Percentiles rank a stretch among this genome's conserved stretches.
Evolutionary conservation across 1,140 invertebrate species (phyloP).

Genomic region (Orussus abietinus): DNA sequence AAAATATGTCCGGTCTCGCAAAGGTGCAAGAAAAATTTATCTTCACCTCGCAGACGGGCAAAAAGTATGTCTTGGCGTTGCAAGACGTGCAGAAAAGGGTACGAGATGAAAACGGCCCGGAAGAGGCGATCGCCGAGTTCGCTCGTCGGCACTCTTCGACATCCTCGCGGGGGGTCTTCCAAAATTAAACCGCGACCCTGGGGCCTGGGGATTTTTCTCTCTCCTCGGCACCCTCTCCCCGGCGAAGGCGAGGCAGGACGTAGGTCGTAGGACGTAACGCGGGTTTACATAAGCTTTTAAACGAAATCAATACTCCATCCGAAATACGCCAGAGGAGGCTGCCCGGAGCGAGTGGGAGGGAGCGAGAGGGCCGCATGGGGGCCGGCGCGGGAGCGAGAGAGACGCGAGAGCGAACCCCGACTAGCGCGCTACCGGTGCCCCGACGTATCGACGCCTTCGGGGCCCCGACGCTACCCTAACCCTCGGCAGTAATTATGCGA

Average conservation of each 20-base stretch:
- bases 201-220: too few species aligned
- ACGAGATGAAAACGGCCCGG: too few species aligned
- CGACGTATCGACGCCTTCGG: neutral
- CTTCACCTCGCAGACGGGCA: too few species aligned
- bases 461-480: constrained; percentile 5
- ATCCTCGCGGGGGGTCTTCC: too few species aligned
- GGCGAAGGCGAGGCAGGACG: too few species aligned
- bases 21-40: too few species aligned
- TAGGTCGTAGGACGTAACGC: constrained; percentile 14
- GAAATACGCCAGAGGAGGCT: constrained; percentile 13
- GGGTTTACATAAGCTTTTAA: constrained; percentile 21
- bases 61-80: too few species aligned
- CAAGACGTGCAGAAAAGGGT: too few species aligned
- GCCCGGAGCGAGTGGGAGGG: constrained; percentile 6
- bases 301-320: constrained; percentile 20
- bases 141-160: too few species aligned
- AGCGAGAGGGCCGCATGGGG: constrained; percentile 8
- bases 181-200: too few species aligned
- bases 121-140: too few species aligned
- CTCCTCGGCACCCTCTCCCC: too few species aligned
- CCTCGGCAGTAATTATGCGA: constrained; percentile 15
- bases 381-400: constrained; percentile 4
- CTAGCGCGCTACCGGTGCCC: constrained; percentile 1
- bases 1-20: constrained; percentile 1
- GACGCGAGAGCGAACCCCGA: constrained; percentile 3